A percentile compares a stretch with the other conserved stretches of the same genome.
Evolutionary conservation across 2,113 vertebrate genomes (phyloP).

Genomic region (Strix aluco): DNA sequence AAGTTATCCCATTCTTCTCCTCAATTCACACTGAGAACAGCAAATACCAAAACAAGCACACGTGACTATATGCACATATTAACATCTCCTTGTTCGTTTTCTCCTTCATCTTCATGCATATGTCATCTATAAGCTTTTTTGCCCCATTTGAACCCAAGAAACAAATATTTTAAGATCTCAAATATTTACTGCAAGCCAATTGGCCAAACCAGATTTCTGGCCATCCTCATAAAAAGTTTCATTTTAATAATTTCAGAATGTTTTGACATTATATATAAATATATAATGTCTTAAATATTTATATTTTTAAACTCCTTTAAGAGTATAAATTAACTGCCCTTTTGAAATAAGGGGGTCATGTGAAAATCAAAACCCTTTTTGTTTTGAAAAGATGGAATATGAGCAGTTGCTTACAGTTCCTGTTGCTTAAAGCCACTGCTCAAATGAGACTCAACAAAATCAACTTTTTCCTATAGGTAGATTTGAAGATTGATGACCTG

Average conservation of each 20-base stretch:
- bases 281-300: neutral
- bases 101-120: neutral
- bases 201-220: neutral
- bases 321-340: neutral
- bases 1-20: neutral
- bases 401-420: neutral
- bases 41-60: neutral
- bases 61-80: neutral
- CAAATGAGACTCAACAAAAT: neutral
- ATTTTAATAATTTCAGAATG: neutral
- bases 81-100: neutral
- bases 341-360: neutral
- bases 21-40: neutral
- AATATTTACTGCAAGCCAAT: neutral
- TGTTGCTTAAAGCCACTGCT: neutral
- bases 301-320: neutral
- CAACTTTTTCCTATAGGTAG: neutral
- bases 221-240: neutral
- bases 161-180: neutral
- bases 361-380: neutral
- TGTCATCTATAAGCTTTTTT: neutral
- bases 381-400: neutral
- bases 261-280: neutral
- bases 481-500: neutral
- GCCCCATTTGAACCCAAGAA: neutral